Percentiles rank a stretch among this genome's conserved stretches.
phyloP scores from a whole-genome alignment of 2,888 invertebrate genomes.

The Drosophila meridionalis region DNA sequence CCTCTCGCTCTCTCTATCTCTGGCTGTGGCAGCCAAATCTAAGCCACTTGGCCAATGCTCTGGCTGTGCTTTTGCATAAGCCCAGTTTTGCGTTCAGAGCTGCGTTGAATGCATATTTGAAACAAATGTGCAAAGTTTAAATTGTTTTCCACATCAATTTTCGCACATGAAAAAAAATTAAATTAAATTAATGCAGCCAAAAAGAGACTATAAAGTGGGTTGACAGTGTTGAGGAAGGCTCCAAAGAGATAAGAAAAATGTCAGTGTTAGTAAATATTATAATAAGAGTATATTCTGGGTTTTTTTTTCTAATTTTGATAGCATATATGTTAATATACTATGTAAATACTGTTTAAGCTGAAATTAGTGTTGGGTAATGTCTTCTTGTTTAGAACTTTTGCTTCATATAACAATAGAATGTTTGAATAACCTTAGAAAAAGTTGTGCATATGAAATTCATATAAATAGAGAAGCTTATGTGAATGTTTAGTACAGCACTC shows the following conservation, averaged over 20 bases:
- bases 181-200: not conserved
- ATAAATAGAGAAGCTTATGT: not conserved
- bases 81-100: constrained; percentile 39
- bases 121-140: constrained; percentile 82
- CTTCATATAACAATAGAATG: no score
- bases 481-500: not conserved
- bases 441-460: no score
- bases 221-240: not conserved
- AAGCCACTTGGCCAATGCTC: constrained; percentile 69
- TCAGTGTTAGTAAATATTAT: not conserved
- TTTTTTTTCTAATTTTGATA: not conserved
- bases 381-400: no score
- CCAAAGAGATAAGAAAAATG: not conserved
- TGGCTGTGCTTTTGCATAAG: constrained; percentile 56
- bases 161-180: constrained; percentile 24
- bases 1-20: not conserved
- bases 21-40: constrained; percentile 46
- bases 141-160: constrained; percentile 78
- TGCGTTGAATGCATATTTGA: constrained; percentile 65
- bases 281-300: not conserved
- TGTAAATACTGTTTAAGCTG: not conserved
- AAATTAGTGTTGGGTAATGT: constrained; percentile 6
- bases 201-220: constrained; percentile 22
- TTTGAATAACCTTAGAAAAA: no score
- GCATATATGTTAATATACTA: not conserved